phyloP scores from a whole-genome alignment of 2,797 vertebrate genomes.

The Arnoldichthys spilopterus region DNA sequence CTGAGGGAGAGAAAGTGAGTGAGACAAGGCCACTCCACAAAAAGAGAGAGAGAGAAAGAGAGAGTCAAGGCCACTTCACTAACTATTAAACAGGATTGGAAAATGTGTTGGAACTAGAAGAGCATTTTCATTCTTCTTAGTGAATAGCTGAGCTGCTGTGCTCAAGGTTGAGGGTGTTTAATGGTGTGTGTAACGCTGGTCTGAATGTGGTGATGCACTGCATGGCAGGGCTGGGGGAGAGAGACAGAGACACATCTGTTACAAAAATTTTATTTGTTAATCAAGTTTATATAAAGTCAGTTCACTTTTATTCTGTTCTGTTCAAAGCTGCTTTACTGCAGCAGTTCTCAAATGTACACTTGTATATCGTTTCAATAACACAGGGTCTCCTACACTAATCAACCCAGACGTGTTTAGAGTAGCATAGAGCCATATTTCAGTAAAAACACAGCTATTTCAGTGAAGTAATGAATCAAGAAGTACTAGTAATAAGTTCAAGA shows the following conservation, averaged over 20 bases:
- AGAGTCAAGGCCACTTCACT: constrained; percentile 12
- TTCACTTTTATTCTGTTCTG: not conserved
- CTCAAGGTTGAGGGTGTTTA: constrained; percentile 59
- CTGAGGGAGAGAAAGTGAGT: not conserved
- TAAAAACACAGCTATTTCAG: no score
- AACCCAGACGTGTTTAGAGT: not conserved
- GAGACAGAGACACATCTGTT: not conserved
- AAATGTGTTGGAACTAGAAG: constrained; percentile 1
- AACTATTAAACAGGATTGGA: constrained; percentile 4
- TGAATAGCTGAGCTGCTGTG: constrained; percentile 15
- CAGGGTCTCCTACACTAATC: not conserved
- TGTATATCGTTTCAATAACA: not conserved
- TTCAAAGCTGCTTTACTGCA: not conserved
- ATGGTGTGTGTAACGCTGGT: constrained; percentile 59
- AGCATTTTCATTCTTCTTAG: constrained; percentile 21
- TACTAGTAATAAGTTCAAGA: no score
- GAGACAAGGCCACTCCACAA: not conserved
- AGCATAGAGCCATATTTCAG: not conserved
- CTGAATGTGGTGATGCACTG: constrained; percentile 55
- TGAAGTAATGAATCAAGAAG: no score
- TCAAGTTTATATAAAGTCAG: no score
- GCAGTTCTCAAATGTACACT: not conserved
- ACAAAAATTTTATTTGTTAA: no score
- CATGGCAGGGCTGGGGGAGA: not conserved
- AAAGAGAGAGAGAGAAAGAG: constrained; percentile 4